Evolutionary conservation across 2,888 invertebrate species (phyloP).

Genomic region (Ormyrus nitidulus): DNA sequence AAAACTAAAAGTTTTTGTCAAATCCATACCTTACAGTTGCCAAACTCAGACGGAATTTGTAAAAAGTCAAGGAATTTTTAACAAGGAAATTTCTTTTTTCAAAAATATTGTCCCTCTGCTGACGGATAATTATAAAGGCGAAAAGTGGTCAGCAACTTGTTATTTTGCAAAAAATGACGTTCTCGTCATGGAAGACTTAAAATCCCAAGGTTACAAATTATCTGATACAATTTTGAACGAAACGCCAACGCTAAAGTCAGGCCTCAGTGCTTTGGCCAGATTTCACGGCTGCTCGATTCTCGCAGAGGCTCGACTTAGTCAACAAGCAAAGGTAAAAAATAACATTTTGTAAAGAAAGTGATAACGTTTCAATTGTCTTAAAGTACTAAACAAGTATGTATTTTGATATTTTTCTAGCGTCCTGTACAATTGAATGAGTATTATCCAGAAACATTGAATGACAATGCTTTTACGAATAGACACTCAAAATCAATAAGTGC

Average conservation of each 20-base stretch:
- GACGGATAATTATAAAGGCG: slow-evolving; percentile 61
- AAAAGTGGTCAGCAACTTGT: slow-evolving; percentile 68
- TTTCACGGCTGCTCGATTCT: slow-evolving; percentile 65
- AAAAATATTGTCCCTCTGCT: slow-evolving; percentile 74
- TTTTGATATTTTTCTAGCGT: neutral
- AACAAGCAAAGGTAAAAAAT: neutral
- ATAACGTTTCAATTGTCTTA: too few relatives aligned
- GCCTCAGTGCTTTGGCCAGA: slow-evolving; percentile 62
- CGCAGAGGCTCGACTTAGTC: slow-evolving; percentile 59
- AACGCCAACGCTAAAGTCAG: slow-evolving; percentile 59
- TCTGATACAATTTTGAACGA: slow-evolving; percentile 61
- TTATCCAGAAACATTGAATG: neutral
- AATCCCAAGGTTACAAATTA: slow-evolving; percentile 64
- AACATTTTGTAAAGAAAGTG: neutral
- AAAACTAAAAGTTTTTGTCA: slow-evolving; percentile 77
- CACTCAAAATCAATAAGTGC: too few relatives aligned
- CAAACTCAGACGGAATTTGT: slow-evolving; percentile 74
- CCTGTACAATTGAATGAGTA: neutral
- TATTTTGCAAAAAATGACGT: slow-evolving; percentile 66
- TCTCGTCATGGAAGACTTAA: slow-evolving; percentile 74
- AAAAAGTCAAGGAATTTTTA: neutral
- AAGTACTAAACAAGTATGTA: neutral
- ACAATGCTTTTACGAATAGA: neutral
- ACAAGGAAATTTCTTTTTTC: slow-evolving; percentile 70
- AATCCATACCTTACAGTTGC: slow-evolving; percentile 78